Conservation (phyloP, 2,888 invertebrate species). For the Drosophila testacea region DNA sequence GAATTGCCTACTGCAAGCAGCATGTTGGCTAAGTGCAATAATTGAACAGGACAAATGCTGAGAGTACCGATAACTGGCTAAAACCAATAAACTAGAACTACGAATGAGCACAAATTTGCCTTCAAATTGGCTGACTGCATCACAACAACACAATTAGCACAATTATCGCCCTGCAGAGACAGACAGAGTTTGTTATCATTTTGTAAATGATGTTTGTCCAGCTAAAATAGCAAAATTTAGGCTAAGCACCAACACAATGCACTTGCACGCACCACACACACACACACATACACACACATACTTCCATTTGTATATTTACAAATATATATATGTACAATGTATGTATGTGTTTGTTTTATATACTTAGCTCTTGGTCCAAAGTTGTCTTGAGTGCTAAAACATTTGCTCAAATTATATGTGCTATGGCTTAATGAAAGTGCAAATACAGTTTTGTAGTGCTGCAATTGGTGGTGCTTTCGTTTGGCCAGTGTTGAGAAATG, state of each 20-base stretch:
- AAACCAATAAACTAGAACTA: conserved; percentile 37
- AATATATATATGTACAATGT: conserved; percentile 26
- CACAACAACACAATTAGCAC: conserved; percentile 57
- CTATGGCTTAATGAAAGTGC: conserved; percentile 63
- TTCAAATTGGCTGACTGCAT: conserved; percentile 35
- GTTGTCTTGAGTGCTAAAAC: conserved; percentile 69
- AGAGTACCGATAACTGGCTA: conserved; percentile 9
- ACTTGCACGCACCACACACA: conserved; percentile 26
- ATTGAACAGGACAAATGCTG: conserved; percentile 22
- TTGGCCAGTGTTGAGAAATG: conserved; percentile 56
- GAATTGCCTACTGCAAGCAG: conserved; percentile 12
- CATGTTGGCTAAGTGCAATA: conserved; percentile 20
- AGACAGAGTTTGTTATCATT: conserved; percentile 56
- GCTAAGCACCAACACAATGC: conserved; percentile 37
- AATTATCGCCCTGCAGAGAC: conserved; percentile 44
- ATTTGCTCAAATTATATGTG: conserved; percentile 53
- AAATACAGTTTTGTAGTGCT: conserved; percentile 48
- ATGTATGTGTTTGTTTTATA: conserved; percentile 53
- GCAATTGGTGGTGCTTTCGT: conserved; percentile 43
- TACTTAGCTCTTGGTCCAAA: conserved; percentile 56
- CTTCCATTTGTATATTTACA: background rate
- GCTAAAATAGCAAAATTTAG: conserved; percentile 60
- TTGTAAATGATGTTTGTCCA: conserved; percentile 56
- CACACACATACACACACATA: conserved; percentile 8
- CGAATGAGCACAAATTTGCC: conserved; percentile 45